A percentile compares a stretch with the other conserved stretches of the same genome.
These are phyloP conservation scores for Pseudomyrmex sp. DNA, from an alignment of 1,140 invertebrate genomes.

Conservation along the genomic window DNA sequence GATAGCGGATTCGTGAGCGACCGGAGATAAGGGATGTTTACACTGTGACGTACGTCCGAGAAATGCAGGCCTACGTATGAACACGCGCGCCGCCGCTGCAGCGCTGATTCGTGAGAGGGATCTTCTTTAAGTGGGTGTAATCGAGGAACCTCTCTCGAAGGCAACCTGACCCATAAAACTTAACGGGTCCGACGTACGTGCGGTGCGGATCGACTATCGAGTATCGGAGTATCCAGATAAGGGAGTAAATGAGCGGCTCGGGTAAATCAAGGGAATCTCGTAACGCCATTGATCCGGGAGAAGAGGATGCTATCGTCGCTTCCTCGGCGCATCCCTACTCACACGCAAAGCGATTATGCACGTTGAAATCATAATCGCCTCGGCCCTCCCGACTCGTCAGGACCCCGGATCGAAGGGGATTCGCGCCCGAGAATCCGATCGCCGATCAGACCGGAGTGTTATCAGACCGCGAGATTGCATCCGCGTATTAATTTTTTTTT, in stretches of 20 bases:
- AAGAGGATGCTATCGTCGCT: slow-evolving; percentile 33
- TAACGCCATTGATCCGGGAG: slow-evolving; percentile 39
- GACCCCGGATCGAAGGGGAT: background rate
- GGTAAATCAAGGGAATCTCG: slow-evolving; percentile 49
- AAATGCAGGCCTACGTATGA: slow-evolving; percentile 63
- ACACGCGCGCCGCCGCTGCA: slow-evolving; percentile 57
- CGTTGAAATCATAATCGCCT: slow-evolving; percentile 60
- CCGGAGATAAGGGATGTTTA: slow-evolving; percentile 65
- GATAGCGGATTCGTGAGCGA: slow-evolving; percentile 29
- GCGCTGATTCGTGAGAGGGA: slow-evolving; percentile 54
- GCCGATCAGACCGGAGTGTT: background rate
- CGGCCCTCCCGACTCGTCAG: slow-evolving; percentile 24
- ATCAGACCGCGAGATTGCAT: background rate
- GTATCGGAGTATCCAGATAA: slow-evolving; percentile 43
- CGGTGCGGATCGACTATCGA: slow-evolving; percentile 50
- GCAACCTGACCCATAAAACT: slow-evolving; percentile 64
- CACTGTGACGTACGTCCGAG: slow-evolving; percentile 40
- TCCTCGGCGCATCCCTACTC: background rate
- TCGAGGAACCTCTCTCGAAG: slow-evolving; percentile 62
- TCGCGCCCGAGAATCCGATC: slow-evolving; percentile 1
- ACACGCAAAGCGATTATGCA: slow-evolving; percentile 49
- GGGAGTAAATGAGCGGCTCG: slow-evolving; percentile 46
- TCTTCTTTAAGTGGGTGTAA: slow-evolving; percentile 60
- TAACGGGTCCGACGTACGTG: slow-evolving; percentile 53
- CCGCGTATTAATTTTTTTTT: slow-evolving; percentile 3